Evolutionary conservation across 2,888 invertebrate species (phyloP).

Genomic region (Erebia epiphron): DNA sequence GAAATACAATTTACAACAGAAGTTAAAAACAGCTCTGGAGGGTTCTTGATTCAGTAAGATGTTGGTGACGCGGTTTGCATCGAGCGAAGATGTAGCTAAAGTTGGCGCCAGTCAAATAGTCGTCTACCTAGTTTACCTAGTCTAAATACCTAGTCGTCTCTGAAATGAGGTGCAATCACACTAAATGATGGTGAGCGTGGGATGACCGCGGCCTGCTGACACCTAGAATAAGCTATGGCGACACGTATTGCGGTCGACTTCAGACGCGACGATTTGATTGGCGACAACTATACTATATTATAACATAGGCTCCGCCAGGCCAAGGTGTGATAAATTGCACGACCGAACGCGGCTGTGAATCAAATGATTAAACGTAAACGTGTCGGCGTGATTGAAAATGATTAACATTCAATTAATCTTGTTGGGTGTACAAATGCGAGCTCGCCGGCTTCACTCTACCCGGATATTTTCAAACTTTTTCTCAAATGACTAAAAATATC

Average conservation of each 20-base stretch:
- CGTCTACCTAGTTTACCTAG: too few species aligned
- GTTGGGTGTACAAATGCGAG: neutral
- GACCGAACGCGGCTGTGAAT: constrained; percentile 1
- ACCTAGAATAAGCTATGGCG: too few species aligned
- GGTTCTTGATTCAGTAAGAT: neutral
- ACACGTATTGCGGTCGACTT: too few species aligned
- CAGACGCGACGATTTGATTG: too few species aligned
- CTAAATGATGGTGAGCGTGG: too few species aligned
- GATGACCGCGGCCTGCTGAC: too few species aligned
- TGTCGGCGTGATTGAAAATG: constrained; percentile 2
- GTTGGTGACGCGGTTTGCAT: neutral
- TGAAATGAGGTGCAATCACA: too few species aligned
- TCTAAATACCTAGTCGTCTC: too few species aligned
- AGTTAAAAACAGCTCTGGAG: too few species aligned
- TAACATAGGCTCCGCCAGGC: neutral
- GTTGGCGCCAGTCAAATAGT: too few species aligned
- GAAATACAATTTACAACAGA: too few species aligned
- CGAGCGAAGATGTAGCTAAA: constrained; percentile 8
- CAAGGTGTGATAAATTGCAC: constrained; percentile 17
- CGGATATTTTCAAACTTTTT: neutral
- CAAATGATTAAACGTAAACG: constrained; percentile 1
- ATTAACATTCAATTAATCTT: constrained; percentile 6
- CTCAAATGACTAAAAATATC: neutral
- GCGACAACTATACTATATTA: neutral
- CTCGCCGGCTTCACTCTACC: neutral